These are phyloP conservation scores for Camelus bactrianus DNA, from an alignment of 2,113 vertebrate genomes.

Conservation along the genomic window DNA sequence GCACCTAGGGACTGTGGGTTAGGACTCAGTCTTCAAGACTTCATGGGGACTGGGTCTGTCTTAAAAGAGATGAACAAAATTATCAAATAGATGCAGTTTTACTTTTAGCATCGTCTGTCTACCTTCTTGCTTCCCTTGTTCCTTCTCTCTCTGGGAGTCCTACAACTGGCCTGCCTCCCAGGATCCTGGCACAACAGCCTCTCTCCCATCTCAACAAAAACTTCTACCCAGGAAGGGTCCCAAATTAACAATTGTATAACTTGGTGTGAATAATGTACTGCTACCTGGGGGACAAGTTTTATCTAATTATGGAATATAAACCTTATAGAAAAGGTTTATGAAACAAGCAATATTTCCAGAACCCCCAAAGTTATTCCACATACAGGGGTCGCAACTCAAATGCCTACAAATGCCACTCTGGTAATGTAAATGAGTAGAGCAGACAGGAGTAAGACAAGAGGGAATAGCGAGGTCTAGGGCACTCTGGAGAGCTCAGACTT, in stretches of 20 bases:
- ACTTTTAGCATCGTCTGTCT: background rate
- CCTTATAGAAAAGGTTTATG: background rate
- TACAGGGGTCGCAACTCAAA: background rate
- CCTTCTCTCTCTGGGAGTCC: background rate
- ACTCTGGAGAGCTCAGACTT: background rate
- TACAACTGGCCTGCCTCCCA: background rate
- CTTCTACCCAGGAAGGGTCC: background rate
- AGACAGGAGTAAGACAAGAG: background rate
- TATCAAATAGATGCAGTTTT: background rate
- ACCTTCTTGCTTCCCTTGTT: background rate
- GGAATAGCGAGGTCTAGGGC: background rate
- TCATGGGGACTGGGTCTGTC: background rate
- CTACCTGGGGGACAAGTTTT: background rate
- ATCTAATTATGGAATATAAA: background rate
- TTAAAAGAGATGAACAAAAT: background rate
- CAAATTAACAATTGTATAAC: background rate
- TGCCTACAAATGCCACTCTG: background rate
- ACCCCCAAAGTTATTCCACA: background rate
- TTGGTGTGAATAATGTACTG: background rate
- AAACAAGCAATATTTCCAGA: background rate
- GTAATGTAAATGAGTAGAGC: background rate
- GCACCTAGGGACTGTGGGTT: background rate
- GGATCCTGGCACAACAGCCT: background rate
- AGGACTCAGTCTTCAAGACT: background rate
- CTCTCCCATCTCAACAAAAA: background rate